A percentile compares a stretch with the other conserved stretches of the same genome.
Evolutionary conservation across 2,888 invertebrate species (phyloP).

Genomic region (Pterostichus madidus): DNA sequence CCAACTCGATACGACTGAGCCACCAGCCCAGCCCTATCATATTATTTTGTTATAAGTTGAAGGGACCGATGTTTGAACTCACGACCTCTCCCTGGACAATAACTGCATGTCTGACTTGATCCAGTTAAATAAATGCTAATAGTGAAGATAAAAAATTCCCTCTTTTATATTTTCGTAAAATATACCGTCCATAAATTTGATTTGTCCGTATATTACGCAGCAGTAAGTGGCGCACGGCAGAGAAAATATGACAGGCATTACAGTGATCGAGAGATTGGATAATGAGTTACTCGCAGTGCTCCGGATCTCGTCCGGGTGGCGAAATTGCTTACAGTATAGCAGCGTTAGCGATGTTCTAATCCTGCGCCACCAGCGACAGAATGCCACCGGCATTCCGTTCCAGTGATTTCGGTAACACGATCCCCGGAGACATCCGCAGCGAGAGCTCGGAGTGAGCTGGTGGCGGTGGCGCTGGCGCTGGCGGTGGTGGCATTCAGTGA

Average conservation of each 20-base stretch:
- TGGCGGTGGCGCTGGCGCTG: background rate
- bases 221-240: constrained; percentile 2
- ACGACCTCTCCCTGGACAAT: too few relatives aligned
- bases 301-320: constrained; percentile 2
- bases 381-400: constrained; percentile 57
- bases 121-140: too few relatives aligned
- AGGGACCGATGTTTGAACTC: too few relatives aligned
- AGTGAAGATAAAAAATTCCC: too few relatives aligned
- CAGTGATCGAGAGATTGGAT: constrained; percentile 39
- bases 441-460: background rate
- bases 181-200: too few relatives aligned
- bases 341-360: constrained; percentile 30
- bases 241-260: constrained; percentile 43
- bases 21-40: too few relatives aligned
- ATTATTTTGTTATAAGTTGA: too few relatives aligned
- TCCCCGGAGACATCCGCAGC: constrained; percentile 46
- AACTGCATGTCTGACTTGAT: too few relatives aligned
- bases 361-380: constrained; percentile 27
- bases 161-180: too few relatives aligned
- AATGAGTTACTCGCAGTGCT: constrained; percentile 22
- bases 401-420: constrained; percentile 64
- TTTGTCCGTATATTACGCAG: background rate
- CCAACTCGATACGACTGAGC: too few relatives aligned
- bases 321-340: constrained; percentile 42
- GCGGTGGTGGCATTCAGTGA: constrained; percentile 9